A percentile compares a stretch with the other conserved stretches of the same genome.
These are phyloP conservation scores for Leptobrachium leishanense DNA, from an alignment of 2,113 vertebrate species.

Conservation along the genomic window DNA sequence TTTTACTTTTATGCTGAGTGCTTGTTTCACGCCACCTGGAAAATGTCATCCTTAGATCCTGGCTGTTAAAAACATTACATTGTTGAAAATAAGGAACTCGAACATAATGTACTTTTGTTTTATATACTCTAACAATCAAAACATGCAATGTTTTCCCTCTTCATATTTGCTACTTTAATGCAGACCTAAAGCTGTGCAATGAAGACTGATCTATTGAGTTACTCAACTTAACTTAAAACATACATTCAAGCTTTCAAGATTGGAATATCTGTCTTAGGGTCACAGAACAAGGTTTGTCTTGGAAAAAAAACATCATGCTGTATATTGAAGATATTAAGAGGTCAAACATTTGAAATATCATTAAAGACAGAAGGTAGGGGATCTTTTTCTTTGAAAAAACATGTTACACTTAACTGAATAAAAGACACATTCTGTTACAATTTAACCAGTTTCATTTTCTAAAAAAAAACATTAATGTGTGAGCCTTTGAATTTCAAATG, in stretches of 20 bases:
- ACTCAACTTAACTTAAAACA: slow-evolving; percentile 32
- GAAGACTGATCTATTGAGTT: slow-evolving; percentile 6
- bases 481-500: no score
- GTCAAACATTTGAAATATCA: slow-evolving; percentile 28
- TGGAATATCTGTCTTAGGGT: slow-evolving; percentile 19
- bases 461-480: no score
- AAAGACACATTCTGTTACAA: no score
- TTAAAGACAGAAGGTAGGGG: slow-evolving; percentile 28
- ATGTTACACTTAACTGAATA: not conserved
- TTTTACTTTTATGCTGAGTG: no score
- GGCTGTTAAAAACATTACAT: no score
- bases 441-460: no score
- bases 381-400: slow-evolving; percentile 14
- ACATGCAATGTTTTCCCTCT: no score
- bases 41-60: no score
- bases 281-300: slow-evolving; percentile 40
- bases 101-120: no score
- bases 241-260: slow-evolving; percentile 30
- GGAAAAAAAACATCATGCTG: slow-evolving; percentile 19
- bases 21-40: no score
- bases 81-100: no score
- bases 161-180: slow-evolving; percentile 4
- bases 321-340: slow-evolving; percentile 18
- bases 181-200: slow-evolving; percentile 10
- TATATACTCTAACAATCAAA: no score